Evolutionary conservation across 2,888 invertebrate species (phyloP).

Genomic region (Seira musarum): DNA sequence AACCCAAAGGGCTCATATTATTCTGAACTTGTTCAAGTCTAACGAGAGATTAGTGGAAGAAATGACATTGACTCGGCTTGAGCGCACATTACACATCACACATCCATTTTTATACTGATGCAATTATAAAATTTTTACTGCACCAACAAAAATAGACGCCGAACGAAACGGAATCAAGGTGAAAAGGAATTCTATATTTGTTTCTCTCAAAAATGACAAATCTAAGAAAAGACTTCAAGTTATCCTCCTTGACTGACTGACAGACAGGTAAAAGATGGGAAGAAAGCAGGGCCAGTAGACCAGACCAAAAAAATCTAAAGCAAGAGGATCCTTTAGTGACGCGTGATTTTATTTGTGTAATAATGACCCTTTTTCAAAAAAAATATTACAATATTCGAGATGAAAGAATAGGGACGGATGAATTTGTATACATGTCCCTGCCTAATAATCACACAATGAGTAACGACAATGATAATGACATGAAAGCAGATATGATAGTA

Average conservation of each 20-base stretch:
- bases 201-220: neutral
- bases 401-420: neutral
- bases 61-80: neutral
- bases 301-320: neutral
- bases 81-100: neutral
- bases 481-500: too few species aligned
- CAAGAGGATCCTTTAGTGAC: neutral
- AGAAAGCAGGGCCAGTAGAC: neutral
- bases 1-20: neutral
- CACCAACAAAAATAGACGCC: neutral
- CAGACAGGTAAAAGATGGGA: too few species aligned
- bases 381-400: neutral
- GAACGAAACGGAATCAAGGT: neutral
- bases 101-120: neutral
- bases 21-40: neutral
- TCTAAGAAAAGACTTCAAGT: neutral
- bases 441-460: too few species aligned
- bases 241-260: neutral
- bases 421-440: too few species aligned
- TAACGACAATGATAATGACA: too few species aligned
- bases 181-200: neutral
- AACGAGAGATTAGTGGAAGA: neutral
- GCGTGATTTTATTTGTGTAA: neutral
- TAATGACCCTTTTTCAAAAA: neutral
- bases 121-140: neutral